Evolutionary conservation across 1,140 invertebrate species (phyloP), one percentile per base, ranked within the genome.

Genomic region (Tribolium madens): DNA sequence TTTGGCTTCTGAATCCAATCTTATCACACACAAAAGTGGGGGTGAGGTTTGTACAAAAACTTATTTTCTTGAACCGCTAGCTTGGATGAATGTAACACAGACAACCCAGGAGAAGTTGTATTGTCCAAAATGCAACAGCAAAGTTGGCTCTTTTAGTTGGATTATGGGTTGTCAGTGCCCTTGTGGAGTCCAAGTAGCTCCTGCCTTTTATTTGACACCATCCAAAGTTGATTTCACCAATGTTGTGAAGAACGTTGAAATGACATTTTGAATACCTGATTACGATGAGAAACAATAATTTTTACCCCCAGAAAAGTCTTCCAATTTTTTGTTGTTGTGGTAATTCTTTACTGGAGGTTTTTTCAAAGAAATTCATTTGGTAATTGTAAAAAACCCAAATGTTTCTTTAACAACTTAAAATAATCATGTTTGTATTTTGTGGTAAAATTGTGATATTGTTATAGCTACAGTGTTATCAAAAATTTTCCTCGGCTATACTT

Each of bases 201-300:
- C 95, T 0, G 93, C 93, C 5, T 96, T 96, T 87, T 96, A 96
- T 86, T 86, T 96, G 64, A 92, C 94, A 81, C 94, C 94, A 53
- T 95, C 93, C 2, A 95, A 95, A 87, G 92, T 96, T 48, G 95
- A 96, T 84, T 93, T 93, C 88, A 94, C 93, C 72, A 95, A 94
- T 84, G 91, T 93, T 69, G 93, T 96, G 36, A 93, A 95, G 84
- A 96, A 95, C 85, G 92, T 96, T 74, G 93, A 95, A 87, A 90
- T 92, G 31, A 95, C 94, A 12, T 89, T 95, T 80, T 95, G 89
- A 57, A 36, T 71, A 71, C 36, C 42, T 48, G 21, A 26, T n/a
- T 26, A 26, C 21, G 21, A n/a, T 26, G 21, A 26, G 21, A 26
- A 26, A 26, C 21, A 26, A 26, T 26, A 26, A 26, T 26, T 4